Evolutionary conservation across 2,888 invertebrate species (phyloP).

Genomic region (Sarcophaga variegata): DNA sequence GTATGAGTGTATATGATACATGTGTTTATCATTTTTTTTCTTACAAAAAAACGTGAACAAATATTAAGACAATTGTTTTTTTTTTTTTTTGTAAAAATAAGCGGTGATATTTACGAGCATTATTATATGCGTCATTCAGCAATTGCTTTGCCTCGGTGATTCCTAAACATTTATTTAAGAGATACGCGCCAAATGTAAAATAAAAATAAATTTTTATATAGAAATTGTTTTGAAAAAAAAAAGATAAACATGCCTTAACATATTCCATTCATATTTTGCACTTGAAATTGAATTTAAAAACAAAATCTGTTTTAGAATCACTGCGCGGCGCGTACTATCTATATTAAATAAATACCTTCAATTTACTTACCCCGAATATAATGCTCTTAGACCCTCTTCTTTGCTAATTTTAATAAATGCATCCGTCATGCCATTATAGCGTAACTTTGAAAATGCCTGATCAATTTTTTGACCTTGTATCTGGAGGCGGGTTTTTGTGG

Average conservation of each 20-base stretch:
- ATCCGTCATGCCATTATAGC: slow-evolving; percentile 96
- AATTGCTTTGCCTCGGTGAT: neutral
- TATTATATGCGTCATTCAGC: slow-evolving; percentile 16
- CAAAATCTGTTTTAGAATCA: neutral
- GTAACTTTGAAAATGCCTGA: slow-evolving; percentile 87
- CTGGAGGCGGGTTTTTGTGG: slow-evolving; percentile 96
- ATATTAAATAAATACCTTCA: neutral
- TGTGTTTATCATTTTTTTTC: neutral
- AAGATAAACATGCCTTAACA: too few species aligned
- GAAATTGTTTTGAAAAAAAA: too few species aligned
- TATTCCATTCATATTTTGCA: too few species aligned
- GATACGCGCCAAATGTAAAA: too few species aligned
- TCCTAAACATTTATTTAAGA: neutral
- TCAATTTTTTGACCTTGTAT: slow-evolving; percentile 95
- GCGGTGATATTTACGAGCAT: neutral
- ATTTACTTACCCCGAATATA: slow-evolving; percentile 90
- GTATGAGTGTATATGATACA: neutral
- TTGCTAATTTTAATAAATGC: slow-evolving; percentile 92
- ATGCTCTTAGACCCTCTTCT: slow-evolving; percentile 92
- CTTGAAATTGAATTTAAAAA: neutral
- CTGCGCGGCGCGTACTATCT: neutral
- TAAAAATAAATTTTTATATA: too few species aligned
- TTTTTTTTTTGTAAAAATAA: neutral
- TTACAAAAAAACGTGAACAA: slow-evolving; percentile 27
- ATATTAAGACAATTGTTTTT: neutral